phyloP scores from a whole-genome alignment of 2,113 vertebrate species.

The Rhipidura dahli region DNA sequence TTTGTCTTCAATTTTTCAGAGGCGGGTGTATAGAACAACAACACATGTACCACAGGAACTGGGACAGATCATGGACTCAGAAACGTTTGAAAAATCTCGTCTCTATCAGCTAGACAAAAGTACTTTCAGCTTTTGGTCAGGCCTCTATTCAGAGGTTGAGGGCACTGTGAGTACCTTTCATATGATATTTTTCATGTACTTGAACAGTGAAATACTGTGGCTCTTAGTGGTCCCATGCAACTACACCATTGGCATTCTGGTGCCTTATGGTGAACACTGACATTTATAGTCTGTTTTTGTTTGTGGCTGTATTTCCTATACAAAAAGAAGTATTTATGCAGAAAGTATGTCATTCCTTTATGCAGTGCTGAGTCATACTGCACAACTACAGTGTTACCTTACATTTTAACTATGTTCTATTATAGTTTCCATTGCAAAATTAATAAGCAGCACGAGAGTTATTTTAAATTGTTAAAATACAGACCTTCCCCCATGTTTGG shows the following conservation, averaged over 20 bases:
- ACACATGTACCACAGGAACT: conserved; percentile 88
- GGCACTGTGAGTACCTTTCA: conserved; percentile 84
- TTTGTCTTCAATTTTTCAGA: conserved; percentile 72
- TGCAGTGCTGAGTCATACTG: background rate
- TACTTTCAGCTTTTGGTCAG: conserved; percentile 98
- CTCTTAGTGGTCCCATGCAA: background rate
- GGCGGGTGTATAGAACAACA: conserved; percentile 86
- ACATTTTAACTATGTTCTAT: background rate
- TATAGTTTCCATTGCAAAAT: background rate
- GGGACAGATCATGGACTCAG: conserved; percentile 93
- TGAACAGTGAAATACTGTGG: background rate
- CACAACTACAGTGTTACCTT: background rate
- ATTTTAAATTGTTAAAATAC: background rate
- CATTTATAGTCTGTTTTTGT: background rate
- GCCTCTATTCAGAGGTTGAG: conserved; percentile 93
- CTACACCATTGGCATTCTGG: background rate
- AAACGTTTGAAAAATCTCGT: conserved; percentile 97
- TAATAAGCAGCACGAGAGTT: background rate
- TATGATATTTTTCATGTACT: background rate
- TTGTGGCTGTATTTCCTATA: background rate
- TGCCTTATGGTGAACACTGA: accelerated
- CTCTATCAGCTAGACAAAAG: conserved; percentile 98
- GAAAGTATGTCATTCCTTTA: background rate
- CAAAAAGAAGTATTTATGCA: background rate
- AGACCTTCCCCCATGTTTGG: background rate